These are phyloP conservation scores for Lasiommata megera DNA, from an alignment of 2,888 invertebrate genomes.

Conservation along the genomic window DNA sequence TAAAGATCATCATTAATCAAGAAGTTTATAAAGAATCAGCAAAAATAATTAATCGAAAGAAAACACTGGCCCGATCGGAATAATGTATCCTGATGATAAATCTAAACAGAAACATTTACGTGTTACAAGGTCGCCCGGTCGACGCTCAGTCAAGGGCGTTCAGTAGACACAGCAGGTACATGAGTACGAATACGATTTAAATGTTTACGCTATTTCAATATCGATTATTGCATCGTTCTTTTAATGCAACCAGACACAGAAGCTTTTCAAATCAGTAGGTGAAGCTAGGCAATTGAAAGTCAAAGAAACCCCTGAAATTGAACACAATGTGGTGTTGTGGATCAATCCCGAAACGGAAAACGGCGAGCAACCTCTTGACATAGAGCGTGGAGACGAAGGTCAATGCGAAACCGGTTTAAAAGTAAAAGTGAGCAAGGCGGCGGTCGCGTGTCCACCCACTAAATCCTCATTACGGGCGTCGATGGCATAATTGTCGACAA, in stretches of 20 bases:
- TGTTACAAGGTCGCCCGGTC: conserved; percentile 75
- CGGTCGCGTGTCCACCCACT: conserved; percentile 74
- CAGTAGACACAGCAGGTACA: conserved; percentile 58
- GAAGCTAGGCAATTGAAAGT: neutral
- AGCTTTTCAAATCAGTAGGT: too few species aligned
- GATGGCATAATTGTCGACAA: conserved; percentile 68
- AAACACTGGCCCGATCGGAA: conserved; percentile 39
- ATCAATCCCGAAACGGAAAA: conserved; percentile 17
- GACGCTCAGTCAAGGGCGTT: conserved; percentile 75
- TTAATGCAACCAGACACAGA: neutral
- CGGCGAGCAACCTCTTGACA: conserved; percentile 36
- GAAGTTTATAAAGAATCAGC: conserved; percentile 23
- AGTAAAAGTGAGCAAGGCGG: conserved; percentile 71
- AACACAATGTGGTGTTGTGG: neutral
- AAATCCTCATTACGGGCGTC: conserved; percentile 74
- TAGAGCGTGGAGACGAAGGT: conserved; percentile 56
- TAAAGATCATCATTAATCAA: neutral
- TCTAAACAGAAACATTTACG: conserved; percentile 70
- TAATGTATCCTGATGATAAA: conserved; percentile 58
- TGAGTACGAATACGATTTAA: conserved; percentile 46
- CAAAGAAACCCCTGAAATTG: neutral
- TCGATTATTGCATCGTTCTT: conserved; percentile 30
- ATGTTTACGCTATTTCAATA: conserved; percentile 46
- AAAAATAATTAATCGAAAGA: conserved; percentile 32
- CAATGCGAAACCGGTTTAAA: conserved; percentile 68